Conservation (phyloP, 2,113 vertebrate species). For the Trachemys scripta region DNA sequence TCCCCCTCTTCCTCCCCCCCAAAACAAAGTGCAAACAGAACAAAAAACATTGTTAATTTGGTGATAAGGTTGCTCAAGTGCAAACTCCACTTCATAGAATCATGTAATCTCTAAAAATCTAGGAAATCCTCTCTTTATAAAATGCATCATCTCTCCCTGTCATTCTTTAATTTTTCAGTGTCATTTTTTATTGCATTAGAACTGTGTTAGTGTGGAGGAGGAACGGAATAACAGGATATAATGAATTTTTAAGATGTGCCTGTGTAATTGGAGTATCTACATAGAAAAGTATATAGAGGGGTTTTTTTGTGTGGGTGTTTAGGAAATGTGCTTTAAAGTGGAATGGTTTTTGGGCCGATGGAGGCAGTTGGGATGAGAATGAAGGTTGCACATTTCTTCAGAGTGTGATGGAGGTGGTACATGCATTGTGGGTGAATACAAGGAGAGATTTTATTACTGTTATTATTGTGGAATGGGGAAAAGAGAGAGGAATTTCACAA, state of each 20-base stretch:
- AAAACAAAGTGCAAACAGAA: no score
- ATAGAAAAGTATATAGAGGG: not conserved
- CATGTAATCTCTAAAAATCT: not conserved
- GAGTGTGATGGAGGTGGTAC: not conserved
- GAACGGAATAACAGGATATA: not conserved
- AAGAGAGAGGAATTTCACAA: not conserved
- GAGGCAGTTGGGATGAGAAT: not conserved
- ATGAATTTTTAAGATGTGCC: not conserved
- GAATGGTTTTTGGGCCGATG: not conserved
- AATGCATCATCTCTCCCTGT: not conserved
- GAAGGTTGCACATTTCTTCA: not conserved
- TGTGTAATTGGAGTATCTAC: not conserved
- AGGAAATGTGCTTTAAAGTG: not conserved
- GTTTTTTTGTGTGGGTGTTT: not conserved
- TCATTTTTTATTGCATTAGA: not conserved
- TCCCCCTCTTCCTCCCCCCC: no score
- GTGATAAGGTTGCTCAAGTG: not conserved
- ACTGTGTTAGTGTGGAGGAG: not conserved
- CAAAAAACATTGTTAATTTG: not conserved
- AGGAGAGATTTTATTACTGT: not conserved
- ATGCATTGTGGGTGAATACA: not conserved
- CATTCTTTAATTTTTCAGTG: not conserved
- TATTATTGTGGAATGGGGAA: not conserved
- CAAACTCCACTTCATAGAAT: not conserved
- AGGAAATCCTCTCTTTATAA: not conserved